Evolutionary conservation across 2,113 vertebrate genomes (phyloP), one percentile per base, ranked within the genome.

Genomic region (Cebus imitator): DNA sequence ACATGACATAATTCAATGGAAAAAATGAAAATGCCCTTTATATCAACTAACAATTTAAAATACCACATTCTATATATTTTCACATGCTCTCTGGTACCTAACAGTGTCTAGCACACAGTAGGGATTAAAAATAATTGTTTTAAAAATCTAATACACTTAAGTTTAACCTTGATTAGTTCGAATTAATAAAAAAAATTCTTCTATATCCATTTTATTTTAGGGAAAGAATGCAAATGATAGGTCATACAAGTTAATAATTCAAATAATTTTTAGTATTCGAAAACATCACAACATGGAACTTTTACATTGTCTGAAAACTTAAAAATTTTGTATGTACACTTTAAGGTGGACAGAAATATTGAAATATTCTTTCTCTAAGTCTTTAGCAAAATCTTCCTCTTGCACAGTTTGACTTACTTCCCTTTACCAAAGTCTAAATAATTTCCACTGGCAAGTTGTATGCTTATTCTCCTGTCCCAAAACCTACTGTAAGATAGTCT

Each of bases 201-300:
- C 68, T 92, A 17, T 18, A 66, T 43, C 8, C 17, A n/a, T 57
- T 61, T 48, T n/a, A 87, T 57, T 75, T 78, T 57, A 76, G 35
- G 35, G 23, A 55, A 92, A 93, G 57, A 11, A 83, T 64, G 5
- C 18, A 86, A 58, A 90, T 91, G 48, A 93, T 18, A n/a, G 17
- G 76, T 55, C 10, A 25, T 4, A 37, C 18, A 72, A 95, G 3
- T 82, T 87, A 90, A 87, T 68, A 66, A 94, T 30, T 91, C 16
- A 87, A 78, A 72, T 66, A 70, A 92, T 87, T 72, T 96, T 66
- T 72, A 70, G 50, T 50, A 87, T 82, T 86, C 50, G 45, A 79
- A 68, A 8, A 92, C 75, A 85, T 9, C 43, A 87, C 2, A 72
- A 66, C 40, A 83, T 52, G 82, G 1, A 87, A 91, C 27, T 37